These are phyloP conservation scores for Lithobates sylvaticus DNA, from an alignment of 2,797 vertebrate species.

Conservation along the genomic window DNA sequence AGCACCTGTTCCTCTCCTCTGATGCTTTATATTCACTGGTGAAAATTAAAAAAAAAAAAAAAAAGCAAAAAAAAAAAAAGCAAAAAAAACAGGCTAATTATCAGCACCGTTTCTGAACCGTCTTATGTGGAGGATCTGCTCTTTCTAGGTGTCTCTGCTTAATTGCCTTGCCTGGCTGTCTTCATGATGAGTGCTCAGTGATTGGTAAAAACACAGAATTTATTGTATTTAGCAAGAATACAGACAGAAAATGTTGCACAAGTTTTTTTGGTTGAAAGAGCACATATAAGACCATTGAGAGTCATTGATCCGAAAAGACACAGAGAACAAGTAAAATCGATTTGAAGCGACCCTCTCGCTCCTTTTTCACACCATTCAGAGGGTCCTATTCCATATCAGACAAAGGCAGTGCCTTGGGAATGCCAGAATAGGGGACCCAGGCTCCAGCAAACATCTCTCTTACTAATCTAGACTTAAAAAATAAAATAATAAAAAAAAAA, in stretches of 20 bases:
- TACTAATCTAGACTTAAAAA: slow-evolving; percentile 70
- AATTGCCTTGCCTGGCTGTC: slow-evolving; percentile 80
- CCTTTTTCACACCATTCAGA: slow-evolving; percentile 86
- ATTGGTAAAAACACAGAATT: slow-evolving; percentile 74
- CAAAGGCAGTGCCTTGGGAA: slow-evolving; percentile 83
- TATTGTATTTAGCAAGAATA: slow-evolving; percentile 84
- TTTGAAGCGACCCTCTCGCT: slow-evolving; percentile 86
- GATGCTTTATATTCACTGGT: slow-evolving; percentile 49
- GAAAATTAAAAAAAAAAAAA: neutral
- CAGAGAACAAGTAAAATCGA: slow-evolving; percentile 86
- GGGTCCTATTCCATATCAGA: slow-evolving; percentile 80
- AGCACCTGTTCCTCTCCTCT: slow-evolving; percentile 29
- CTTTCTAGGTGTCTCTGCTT: slow-evolving; percentile 79
- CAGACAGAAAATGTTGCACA: slow-evolving; percentile 86
- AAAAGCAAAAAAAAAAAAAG: slow-evolving; percentile 5
- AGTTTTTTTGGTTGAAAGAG: slow-evolving; percentile 85
- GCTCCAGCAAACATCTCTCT: slow-evolving; percentile 69
- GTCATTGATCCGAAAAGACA: slow-evolving; percentile 87
- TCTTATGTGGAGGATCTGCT: slow-evolving; percentile 70
- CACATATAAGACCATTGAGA: slow-evolving; percentile 85
- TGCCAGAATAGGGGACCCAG: slow-evolving; percentile 69
- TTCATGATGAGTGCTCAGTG: slow-evolving; percentile 80
- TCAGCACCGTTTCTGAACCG: slow-evolving; percentile 33
- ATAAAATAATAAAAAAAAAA: no score
- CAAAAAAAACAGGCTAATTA: slow-evolving; percentile 47